Conservation (phyloP, 2,797 vertebrate species). For the Chelonia mydas region DNA sequence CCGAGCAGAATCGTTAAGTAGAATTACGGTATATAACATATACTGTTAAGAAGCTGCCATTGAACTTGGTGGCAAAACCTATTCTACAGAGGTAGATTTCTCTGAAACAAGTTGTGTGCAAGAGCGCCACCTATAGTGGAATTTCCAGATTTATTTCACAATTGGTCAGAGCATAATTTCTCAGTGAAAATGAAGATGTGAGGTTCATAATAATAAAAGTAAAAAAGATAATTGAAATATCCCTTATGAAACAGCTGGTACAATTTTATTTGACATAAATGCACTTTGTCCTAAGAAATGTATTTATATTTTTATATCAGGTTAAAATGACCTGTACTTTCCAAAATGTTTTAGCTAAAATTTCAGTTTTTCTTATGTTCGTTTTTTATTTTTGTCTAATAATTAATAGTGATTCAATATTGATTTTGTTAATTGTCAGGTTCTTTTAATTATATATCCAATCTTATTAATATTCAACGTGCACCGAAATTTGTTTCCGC, state of each 20-base stretch:
- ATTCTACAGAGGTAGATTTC: neutral
- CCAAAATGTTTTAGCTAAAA: neutral
- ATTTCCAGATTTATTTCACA: constrained; percentile 56
- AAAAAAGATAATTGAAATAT: neutral
- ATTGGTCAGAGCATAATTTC: constrained; percentile 4
- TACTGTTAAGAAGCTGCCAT: constrained; percentile 60
- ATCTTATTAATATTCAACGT: neutral
- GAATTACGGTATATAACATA: constrained; percentile 62
- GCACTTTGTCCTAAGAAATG: neutral
- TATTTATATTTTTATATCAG: neutral
- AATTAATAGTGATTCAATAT: neutral
- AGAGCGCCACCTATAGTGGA: constrained; percentile 55
- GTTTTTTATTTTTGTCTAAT: neutral
- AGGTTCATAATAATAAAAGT: neutral
- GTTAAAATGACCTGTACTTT: neutral
- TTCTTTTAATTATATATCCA: neutral
- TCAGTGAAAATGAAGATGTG: neutral
- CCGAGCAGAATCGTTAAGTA: constrained; percentile 70
- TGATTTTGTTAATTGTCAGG: neutral
- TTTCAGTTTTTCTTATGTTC: neutral
- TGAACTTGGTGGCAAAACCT: constrained; percentile 61
- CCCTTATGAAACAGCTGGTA: neutral
- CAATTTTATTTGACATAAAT: neutral
- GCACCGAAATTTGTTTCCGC: neutral
- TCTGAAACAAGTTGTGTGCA: constrained; percentile 46